Evolutionary conservation across 2,113 vertebrate genomes (phyloP).

Genomic region (Siniperca knerii): DNA sequence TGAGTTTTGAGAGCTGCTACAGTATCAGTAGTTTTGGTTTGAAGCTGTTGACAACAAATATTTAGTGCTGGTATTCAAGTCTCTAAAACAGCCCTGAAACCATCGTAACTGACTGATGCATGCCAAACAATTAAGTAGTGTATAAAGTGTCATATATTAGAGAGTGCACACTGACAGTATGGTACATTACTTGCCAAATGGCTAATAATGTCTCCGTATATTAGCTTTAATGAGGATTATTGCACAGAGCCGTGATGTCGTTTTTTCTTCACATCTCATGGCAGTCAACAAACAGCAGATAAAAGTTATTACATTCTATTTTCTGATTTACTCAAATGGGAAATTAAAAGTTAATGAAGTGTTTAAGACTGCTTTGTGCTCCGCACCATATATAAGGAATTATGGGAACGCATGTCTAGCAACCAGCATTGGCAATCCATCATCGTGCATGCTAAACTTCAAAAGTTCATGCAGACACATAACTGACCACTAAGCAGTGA

Average conservation of each 20-base stretch:
- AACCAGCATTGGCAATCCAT: slow-evolving; percentile 65
- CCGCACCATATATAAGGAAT: slow-evolving; percentile 64
- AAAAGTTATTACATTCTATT: slow-evolving; percentile 75
- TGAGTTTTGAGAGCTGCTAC: background rate
- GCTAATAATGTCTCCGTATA: slow-evolving; percentile 12
- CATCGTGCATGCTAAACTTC: slow-evolving; percentile 49
- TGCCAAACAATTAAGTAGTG: background rate
- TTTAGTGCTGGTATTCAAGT: background rate
- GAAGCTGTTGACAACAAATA: slow-evolving; percentile 17
- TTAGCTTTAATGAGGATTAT: slow-evolving; percentile 55
- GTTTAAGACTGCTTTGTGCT: slow-evolving; percentile 67
- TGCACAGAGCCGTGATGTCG: background rate
- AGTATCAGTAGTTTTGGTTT: background rate
- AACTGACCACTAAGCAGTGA: slow-evolving; percentile 28
- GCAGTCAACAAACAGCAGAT: slow-evolving; percentile 72
- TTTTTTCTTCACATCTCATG: slow-evolving; percentile 34
- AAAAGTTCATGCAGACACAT: slow-evolving; percentile 46
- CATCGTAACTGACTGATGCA: background rate
- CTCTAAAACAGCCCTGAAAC: background rate
- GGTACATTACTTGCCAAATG: background rate
- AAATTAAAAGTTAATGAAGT: slow-evolving; percentile 88
- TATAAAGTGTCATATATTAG: background rate
- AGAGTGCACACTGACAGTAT: background rate
- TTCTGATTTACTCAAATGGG: slow-evolving; percentile 84
- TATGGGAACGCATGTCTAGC: slow-evolving; percentile 44